Evolutionary conservation across 2,797 vertebrate genomes (phyloP).

Genomic region (Microcaecilia unicolor): DNA sequence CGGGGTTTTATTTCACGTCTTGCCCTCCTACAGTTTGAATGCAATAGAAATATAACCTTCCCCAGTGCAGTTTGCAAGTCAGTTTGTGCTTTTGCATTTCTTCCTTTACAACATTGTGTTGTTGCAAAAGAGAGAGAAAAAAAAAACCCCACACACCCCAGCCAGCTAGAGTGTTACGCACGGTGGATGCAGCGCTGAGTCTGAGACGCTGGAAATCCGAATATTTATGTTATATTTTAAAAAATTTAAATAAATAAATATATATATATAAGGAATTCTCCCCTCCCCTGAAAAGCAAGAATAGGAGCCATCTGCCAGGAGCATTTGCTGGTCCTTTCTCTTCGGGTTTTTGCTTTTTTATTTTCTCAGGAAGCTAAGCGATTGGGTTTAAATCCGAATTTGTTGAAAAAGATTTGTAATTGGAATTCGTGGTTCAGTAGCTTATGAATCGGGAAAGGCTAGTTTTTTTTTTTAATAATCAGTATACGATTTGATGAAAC

Average conservation of each 20-base stretch:
- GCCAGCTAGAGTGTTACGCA: constrained; percentile 5
- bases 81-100: background rate
- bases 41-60: constrained; percentile 13
- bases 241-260: constrained; percentile 74
- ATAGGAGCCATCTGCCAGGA: constrained; percentile 52
- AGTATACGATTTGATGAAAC: no score
- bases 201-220: constrained; percentile 39
- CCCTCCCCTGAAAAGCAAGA: constrained; percentile 53
- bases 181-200: constrained; percentile 27
- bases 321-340: constrained; percentile 34
- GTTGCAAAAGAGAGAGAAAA: background rate
- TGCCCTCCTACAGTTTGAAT: background rate
- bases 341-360: background rate
- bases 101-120: no score
- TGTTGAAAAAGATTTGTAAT: constrained; percentile 46
- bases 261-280: constrained; percentile 47
- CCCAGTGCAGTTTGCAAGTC: constrained; percentile 2
- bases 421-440: constrained; percentile 51
- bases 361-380: no score
- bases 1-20: background rate
- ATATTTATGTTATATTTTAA: constrained; percentile 66
- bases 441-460: no score
- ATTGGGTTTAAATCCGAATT: no score
- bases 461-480: no score
- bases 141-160: no score